These are phyloP conservation scores for Styela clava DNA, from an alignment of 23 tunicate species.

Conservation along the genomic window DNA sequence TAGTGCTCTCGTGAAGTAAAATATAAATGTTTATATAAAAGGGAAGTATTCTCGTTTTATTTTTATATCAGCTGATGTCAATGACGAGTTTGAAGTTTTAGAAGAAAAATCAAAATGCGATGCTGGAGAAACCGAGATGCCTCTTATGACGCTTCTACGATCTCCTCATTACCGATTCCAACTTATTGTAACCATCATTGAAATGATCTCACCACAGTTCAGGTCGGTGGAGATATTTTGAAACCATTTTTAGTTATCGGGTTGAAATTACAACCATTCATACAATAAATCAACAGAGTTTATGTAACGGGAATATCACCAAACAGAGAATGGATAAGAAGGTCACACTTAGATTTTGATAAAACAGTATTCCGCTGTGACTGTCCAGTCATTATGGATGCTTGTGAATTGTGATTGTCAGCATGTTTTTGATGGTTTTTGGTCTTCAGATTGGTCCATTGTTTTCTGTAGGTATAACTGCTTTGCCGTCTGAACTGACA, in stretches of 20 bases:
- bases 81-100: neutral
- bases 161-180: neutral
- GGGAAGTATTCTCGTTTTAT: too few relatives aligned
- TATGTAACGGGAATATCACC: too few relatives aligned
- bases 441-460: constrained; percentile 4
- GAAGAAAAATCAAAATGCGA: neutral
- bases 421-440: constrained; percentile 8
- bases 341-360: too few relatives aligned
- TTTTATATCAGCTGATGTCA: neutral
- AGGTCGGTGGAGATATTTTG: neutral
- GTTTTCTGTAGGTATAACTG: constrained; percentile 15
- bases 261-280: neutral
- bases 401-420: neutral
- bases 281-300: too few relatives aligned
- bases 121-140: neutral
- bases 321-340: too few relatives aligned
- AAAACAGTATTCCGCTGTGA: neutral
- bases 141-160: neutral
- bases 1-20: too few relatives aligned
- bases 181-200: neutral
- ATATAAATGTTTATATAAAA: too few relatives aligned
- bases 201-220: neutral
- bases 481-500: constrained; percentile 34
- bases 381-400: neutral
- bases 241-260: neutral